Conservation (phyloP, 2,113 vertebrate genomes). For the Neogale vison region DNA sequence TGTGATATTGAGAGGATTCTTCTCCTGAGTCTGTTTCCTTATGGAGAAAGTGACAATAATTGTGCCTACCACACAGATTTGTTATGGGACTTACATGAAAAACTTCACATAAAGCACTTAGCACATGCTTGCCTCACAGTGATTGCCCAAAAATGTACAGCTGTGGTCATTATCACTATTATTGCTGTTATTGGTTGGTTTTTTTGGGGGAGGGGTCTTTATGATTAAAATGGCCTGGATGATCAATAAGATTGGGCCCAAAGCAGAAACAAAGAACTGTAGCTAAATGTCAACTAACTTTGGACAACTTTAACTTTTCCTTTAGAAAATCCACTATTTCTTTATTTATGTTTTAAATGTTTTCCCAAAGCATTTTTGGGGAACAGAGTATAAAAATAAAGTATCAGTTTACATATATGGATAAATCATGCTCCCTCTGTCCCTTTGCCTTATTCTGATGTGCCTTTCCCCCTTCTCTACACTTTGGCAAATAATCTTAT, state of each 20-base stretch:
- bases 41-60: background rate
- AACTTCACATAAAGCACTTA: background rate
- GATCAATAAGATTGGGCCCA: background rate
- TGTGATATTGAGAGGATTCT: background rate
- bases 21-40: background rate
- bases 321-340: background rate
- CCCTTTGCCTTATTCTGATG: background rate
- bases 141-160: background rate
- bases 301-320: background rate
- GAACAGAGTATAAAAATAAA: background rate
- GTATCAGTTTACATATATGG: background rate
- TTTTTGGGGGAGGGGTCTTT: background rate
- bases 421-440: background rate
- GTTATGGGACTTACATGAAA: background rate
- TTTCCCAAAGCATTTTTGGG: background rate
- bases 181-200: background rate
- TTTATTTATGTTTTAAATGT: constrained; percentile 5
- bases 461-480: background rate
- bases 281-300: constrained; percentile 13
- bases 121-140: background rate
- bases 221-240: background rate
- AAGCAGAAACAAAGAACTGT: background rate
- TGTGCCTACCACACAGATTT: background rate
- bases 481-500: background rate
- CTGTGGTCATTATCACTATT: background rate